phyloP scores from a whole-genome alignment of 1,140 invertebrate genomes.

The Yoshiicerus persimilis region DNA sequence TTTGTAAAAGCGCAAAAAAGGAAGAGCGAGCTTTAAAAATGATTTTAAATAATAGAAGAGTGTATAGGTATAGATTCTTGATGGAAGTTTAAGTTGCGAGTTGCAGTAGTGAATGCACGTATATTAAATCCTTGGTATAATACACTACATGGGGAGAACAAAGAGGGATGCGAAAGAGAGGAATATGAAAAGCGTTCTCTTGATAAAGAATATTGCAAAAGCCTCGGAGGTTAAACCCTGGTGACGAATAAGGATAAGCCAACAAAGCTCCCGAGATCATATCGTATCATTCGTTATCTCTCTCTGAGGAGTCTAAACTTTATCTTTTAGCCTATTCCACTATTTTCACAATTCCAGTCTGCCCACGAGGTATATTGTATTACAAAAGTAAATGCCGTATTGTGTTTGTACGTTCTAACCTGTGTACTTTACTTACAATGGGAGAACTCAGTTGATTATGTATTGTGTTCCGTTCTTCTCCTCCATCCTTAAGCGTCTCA shows the following conservation, averaged over 20 bases:
- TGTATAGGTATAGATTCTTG: too few relatives aligned
- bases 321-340: background rate
- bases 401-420: background rate
- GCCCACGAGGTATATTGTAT: background rate
- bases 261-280: background rate
- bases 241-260: constrained; percentile 18
- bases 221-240: background rate
- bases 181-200: background rate
- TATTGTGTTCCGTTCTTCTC: background rate
- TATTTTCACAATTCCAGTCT: background rate
- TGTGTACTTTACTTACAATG: background rate
- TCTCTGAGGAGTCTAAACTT: constrained; percentile 15
- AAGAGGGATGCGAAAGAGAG: background rate
- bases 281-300: constrained; percentile 17
- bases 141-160: background rate
- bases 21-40: background rate
- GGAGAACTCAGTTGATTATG: background rate
- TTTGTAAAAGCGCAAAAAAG: background rate
- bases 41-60: background rate
- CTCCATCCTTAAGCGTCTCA: background rate
- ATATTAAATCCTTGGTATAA: background rate
- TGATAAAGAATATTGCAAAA: background rate
- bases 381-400: background rate
- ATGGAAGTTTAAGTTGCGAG: too few relatives aligned
- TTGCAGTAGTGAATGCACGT: background rate